Evolutionary conservation across 2,888 invertebrate genomes (phyloP).

Genomic region (Anarsia innoxiella): DNA sequence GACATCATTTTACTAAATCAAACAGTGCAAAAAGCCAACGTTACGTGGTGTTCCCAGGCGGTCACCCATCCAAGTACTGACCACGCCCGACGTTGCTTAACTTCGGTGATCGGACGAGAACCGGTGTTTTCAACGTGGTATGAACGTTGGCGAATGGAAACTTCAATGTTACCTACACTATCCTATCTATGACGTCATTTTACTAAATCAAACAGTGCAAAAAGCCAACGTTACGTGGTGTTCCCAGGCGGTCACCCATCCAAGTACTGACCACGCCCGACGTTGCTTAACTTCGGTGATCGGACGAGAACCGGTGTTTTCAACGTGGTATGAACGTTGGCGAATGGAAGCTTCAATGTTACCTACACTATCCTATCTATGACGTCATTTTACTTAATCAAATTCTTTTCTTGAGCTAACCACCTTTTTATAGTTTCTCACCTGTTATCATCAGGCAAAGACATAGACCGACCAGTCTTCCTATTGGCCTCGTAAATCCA

Average conservation of each 20-base stretch:
- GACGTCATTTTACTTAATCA: too few species aligned
- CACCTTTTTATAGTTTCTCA: too few species aligned
- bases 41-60: constrained; percentile 39
- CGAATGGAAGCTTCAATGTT: too few species aligned
- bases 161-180: too few species aligned
- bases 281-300: constrained; percentile 70
- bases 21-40: constrained; percentile 4
- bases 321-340: constrained; percentile 9
- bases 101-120: constrained; percentile 51
- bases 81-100: constrained; percentile 45
- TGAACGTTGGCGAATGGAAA: constrained; percentile 46
- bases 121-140: constrained; percentile 49
- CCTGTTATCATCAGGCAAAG: constrained; percentile 59
- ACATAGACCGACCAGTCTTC: constrained; percentile 52
- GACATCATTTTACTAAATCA: too few species aligned
- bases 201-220: too few species aligned
- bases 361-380: too few species aligned
- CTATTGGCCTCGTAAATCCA: constrained; percentile 67
- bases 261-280: constrained; percentile 69
- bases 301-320: constrained; percentile 52
- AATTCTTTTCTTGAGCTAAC: too few species aligned
- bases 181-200: too few species aligned
- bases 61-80: constrained; percentile 52
- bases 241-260: constrained; percentile 51
- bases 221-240: constrained; percentile 7